Conservation (phyloP, 2,797 vertebrate species). For the Rhinella marina region DNA sequence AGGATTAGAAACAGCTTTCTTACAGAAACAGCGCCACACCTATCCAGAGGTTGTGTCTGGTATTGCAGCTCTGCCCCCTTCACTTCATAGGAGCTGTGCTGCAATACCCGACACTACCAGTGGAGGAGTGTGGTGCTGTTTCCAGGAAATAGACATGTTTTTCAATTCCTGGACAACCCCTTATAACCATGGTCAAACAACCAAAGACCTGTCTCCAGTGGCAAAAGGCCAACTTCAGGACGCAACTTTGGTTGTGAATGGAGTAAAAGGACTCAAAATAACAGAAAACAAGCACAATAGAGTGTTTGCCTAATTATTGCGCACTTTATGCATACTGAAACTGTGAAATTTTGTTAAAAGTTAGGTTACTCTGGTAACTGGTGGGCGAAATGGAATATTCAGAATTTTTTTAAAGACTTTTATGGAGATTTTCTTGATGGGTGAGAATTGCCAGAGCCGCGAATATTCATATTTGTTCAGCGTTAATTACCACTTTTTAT, state of each 20-base stretch:
- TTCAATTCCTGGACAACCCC: not conserved
- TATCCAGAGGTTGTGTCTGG: not conserved
- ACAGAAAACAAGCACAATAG: not conserved
- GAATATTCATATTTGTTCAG: constrained; percentile 29
- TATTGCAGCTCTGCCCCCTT: not conserved
- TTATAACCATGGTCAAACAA: not conserved
- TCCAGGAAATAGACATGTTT: no score
- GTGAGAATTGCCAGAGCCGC: constrained; percentile 20
- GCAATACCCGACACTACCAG: not conserved
- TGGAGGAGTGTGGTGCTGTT: no score
- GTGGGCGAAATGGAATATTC: not conserved
- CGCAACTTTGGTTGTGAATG: not conserved
- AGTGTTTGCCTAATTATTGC: not conserved
- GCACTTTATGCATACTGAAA: not conserved
- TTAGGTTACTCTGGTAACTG: not conserved
- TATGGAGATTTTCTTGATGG: constrained; percentile 12
- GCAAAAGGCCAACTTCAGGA: not conserved
- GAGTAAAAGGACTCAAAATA: not conserved
- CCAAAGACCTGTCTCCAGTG: not conserved
- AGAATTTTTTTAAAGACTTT: not conserved
- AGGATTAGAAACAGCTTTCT: no score
- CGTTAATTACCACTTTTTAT: constrained; percentile 24
- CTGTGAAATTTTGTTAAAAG: not conserved
- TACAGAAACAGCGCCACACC: not conserved
- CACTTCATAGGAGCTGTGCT: not conserved